phyloP scores from a whole-genome alignment of 2,888 invertebrate species.

The Caenorhabditis sulstoni region DNA sequence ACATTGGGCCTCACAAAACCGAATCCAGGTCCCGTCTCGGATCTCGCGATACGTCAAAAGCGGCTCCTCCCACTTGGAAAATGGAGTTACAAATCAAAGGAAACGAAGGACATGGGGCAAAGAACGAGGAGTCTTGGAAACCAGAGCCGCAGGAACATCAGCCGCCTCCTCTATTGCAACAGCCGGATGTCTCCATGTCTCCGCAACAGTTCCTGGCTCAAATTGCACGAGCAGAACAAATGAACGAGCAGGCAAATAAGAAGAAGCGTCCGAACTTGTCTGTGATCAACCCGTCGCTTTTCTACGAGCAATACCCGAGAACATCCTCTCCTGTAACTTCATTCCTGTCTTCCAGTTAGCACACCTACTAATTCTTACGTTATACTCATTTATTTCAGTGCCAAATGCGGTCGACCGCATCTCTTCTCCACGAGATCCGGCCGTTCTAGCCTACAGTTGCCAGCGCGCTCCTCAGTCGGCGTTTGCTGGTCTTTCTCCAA shows the following conservation, averaged over 20 bases:
- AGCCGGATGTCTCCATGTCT: conserved; percentile 12
- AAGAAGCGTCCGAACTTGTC: conserved; percentile 55
- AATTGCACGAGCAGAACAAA: conserved; percentile 2
- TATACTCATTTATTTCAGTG: conserved; percentile 21
- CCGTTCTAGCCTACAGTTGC: conserved; percentile 55
- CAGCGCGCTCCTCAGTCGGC: conserved; percentile 28
- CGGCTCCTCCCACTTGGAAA: conserved; percentile 55
- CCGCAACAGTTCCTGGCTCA: conserved; percentile 40
- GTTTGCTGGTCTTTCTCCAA: conserved; percentile 52
- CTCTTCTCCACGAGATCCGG: conserved; percentile 53
- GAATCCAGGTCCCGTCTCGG: conserved; percentile 14
- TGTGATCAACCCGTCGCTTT: conserved; percentile 55
- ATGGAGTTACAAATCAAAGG: conserved; percentile 55
- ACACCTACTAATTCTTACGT: not conserved
- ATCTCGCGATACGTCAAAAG: conserved; percentile 24
- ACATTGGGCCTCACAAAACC: not conserved
- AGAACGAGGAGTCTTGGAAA: not conserved
- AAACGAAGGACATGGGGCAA: not conserved
- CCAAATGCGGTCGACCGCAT: conserved; percentile 3
- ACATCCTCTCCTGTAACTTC: conserved; percentile 49
- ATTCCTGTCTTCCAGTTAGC: conserved; percentile 11
- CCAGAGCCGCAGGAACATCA: not conserved
- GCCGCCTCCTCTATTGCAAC: not conserved
- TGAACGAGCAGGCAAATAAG: conserved; percentile 13
- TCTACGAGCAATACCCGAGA: conserved; percentile 57